Base-by-base conservation (phyloP, 2,888 invertebrate species). In the Melanostoma mellinum region DNA sequence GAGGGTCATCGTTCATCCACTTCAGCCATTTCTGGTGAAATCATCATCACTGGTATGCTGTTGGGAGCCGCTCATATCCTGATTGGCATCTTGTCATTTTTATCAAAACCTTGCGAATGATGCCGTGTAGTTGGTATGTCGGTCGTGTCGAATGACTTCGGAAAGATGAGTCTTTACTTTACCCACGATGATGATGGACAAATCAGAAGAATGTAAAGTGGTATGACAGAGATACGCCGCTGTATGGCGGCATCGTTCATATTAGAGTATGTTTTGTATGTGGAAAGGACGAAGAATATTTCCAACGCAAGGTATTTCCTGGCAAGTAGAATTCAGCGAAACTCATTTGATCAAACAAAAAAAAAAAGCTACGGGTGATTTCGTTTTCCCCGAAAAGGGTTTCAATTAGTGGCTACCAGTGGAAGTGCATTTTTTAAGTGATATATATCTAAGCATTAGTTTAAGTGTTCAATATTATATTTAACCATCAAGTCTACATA, bases 71-170 rank as follows among this genome's bases (percentile, higher is more conserved):
- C 60, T 67, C 50, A 67, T 72, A 67, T 67, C 76, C 55, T 61
- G 71, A 76, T 69, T 78, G 73, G 82, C 69, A 78, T 82, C 68
- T 73, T 82, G 78, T 82, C 82, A 82, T 78, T 82, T 82, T 82
- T 82, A 82, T 82, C 78, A 82, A 77, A 73, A 82, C 67, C 55
- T 50, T 50, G 67, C 36, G 55, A 82, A 68, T 68, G 81, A 77
- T 63, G 77, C 72, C 61, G 30, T 53, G 20, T 20, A 20, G 20
- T 20, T 20, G 76, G 80, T 76, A 80, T 73, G 77, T 9, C 61
- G 52, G 76, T 75, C 71, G 76, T 73, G 77, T 9, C 61, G 52
- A 69, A 40, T 67, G 42, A 78, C 50, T 53, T 79, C 20, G 61
- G 32, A 44, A 72, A 46, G 38, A 77, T 63, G 67, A 33, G 40